Conservation (phyloP, 1,140 invertebrate genomes). For the Ips typographus region DNA sequence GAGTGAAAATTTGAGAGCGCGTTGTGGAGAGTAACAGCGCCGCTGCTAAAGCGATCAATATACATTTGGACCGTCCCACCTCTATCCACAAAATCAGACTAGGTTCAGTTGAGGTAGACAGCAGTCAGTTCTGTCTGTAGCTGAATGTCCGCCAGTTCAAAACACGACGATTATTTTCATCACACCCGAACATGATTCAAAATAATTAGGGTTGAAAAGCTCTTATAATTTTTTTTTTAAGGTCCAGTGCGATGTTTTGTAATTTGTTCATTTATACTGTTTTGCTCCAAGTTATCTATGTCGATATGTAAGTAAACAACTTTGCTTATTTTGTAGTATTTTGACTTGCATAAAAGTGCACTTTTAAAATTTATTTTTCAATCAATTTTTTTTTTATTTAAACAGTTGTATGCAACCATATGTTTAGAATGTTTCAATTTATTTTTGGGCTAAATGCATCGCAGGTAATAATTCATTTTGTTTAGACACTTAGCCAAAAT, state of each 20-base stretch:
- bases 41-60: constrained; percentile 21
- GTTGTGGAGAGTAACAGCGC: constrained; percentile 14
- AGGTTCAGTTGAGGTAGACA: constrained; percentile 27
- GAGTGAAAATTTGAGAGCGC: constrained; percentile 21
- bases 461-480: too few relatives aligned
- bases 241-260: constrained; percentile 17
- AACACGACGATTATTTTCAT: constrained; percentile 14
- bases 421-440: too few relatives aligned
- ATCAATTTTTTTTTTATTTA: too few relatives aligned
- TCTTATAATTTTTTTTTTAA: constrained; percentile 12
- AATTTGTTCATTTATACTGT: constrained; percentile 13
- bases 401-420: too few relatives aligned
- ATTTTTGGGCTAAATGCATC: too few relatives aligned
- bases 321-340: constrained; percentile 4
- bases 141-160: constrained; percentile 27
- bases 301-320: constrained; percentile 32
- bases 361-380: too few relatives aligned
- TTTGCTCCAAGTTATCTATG: constrained; percentile 24
- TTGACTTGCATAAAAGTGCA: not conserved
- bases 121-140: constrained; percentile 15
- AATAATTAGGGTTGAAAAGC: constrained; percentile 14
- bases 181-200: constrained; percentile 25
- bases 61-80: constrained; percentile 26
- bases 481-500: too few relatives aligned
- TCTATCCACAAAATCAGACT: constrained; percentile 26